These are phyloP conservation scores for Acanthococcus lagerstroemiae DNA, from an alignment of 2,888 invertebrate species.

Conservation along the genomic window DNA sequence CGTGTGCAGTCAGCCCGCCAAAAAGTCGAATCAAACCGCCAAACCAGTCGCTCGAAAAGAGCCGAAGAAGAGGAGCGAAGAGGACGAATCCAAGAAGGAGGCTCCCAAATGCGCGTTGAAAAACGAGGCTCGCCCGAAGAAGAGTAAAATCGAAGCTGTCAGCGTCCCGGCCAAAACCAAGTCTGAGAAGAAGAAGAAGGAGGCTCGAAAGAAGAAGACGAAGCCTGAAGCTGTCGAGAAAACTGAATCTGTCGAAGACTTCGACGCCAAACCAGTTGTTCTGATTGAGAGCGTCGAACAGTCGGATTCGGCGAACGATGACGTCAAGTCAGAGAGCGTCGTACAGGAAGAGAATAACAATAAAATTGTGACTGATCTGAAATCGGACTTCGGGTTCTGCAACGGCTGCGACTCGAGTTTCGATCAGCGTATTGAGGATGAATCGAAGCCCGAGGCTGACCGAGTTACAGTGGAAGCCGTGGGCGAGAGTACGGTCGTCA, in stretches of 20 bases:
- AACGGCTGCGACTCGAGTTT: neutral
- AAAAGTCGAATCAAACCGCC: neutral
- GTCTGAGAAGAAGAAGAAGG: slow-evolving; percentile 4
- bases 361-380: neutral
- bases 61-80: neutral
- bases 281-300: neutral
- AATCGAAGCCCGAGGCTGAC: no score
- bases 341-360: neutral
- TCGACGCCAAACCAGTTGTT: neutral
- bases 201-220: slow-evolving; percentile 19
- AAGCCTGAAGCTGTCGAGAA: slow-evolving; percentile 1
- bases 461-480: neutral
- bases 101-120: neutral
- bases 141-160: no score
- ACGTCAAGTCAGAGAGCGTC: neutral
- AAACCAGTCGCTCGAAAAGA: neutral
- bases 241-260: neutral
- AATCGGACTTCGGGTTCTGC: neutral
- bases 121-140: no score
- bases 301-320: neutral
- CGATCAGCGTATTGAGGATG: neutral
- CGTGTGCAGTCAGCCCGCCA: neutral
- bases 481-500: neutral
- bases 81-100: neutral
- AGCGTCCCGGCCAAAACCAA: neutral